Evolutionary conservation across 2,113 vertebrate species (phyloP).

Genomic region (Orientallactaga bullata): DNA sequence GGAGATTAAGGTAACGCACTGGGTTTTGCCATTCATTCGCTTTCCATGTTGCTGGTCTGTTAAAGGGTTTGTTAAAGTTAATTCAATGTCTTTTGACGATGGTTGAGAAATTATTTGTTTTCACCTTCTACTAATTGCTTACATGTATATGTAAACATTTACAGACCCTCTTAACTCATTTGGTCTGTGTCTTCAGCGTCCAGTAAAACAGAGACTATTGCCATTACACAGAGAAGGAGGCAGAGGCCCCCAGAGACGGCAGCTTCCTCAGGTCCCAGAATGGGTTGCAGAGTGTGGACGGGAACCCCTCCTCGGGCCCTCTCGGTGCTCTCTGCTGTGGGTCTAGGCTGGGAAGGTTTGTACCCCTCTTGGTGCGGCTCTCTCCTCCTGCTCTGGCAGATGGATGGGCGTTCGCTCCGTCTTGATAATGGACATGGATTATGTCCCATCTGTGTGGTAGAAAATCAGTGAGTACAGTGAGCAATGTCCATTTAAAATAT

Average conservation of each 20-base stretch:
- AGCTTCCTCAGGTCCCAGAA: background rate
- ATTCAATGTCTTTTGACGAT: slow-evolving; percentile 39
- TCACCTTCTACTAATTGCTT: slow-evolving; percentile 23
- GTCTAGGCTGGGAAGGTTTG: background rate
- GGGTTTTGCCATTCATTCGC: background rate
- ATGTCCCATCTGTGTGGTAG: slow-evolving; percentile 51
- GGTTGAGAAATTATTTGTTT: slow-evolving; percentile 13
- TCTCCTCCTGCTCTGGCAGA: slow-evolving; percentile 50
- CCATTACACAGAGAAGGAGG: background rate
- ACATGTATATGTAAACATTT: slow-evolving; percentile 5
- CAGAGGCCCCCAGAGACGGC: background rate
- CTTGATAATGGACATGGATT: slow-evolving; percentile 64
- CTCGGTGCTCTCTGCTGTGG: background rate
- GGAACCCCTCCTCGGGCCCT: background rate
- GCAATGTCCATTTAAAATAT: slow-evolving; percentile 74
- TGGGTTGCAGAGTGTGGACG: background rate
- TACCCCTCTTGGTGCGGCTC: background rate
- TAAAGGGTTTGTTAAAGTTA: slow-evolving; percentile 40
- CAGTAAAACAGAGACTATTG: background rate
- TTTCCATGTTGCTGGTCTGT: background rate
- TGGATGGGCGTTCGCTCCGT: slow-evolving; percentile 69
- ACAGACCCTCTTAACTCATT: background rate
- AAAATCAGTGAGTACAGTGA: slow-evolving; percentile 39
- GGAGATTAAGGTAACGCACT: background rate
- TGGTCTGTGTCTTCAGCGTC: background rate